Conservation (phyloP, 92 coral and sea anemone species). For the Epizoanthus scotinus region DNA sequence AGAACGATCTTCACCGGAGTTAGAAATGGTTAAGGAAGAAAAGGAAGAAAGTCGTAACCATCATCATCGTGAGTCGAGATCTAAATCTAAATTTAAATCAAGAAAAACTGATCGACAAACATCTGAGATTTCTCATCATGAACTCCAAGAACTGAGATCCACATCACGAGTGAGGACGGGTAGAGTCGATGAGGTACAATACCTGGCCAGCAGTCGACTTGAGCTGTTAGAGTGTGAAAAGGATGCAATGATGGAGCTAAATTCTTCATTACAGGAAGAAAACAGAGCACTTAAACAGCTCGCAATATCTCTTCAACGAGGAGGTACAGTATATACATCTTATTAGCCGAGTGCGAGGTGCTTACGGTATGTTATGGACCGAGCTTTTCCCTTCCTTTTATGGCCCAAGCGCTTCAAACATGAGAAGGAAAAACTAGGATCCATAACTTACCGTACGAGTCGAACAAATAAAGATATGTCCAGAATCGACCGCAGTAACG, state of each 20-base stretch:
- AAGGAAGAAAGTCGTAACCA: neutral
- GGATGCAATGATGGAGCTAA: conserved; percentile 77
- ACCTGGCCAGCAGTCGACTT: conserved; percentile 51
- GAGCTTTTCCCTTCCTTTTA: too few relatives aligned
- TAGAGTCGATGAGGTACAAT: conserved; percentile 39
- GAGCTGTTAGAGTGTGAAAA: conserved; percentile 81
- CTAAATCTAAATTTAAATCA: neutral
- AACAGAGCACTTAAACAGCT: conserved; percentile 87
- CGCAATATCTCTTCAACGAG: conserved; percentile 76
- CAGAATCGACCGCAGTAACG: too few relatives aligned
- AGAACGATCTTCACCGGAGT: neutral
- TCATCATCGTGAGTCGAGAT: conserved; percentile 16
- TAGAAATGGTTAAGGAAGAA: conserved; percentile 9
- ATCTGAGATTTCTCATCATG: neutral
- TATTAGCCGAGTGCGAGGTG: too few relatives aligned
- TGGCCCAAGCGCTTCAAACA: too few relatives aligned
- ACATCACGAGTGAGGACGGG: conserved; percentile 53
- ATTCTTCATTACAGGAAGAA: conserved; percentile 81
- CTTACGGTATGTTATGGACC: too few relatives aligned
- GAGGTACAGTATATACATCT: conserved; percentile 68
- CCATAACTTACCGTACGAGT: too few relatives aligned
- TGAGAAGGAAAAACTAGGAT: too few relatives aligned
- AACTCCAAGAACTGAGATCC: conserved; percentile 23
- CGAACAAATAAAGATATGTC: too few relatives aligned
- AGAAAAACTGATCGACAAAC: conserved; percentile 7